phyloP scores from a whole-genome alignment of 2,113 vertebrate species.

The Mustela nigripes region DNA sequence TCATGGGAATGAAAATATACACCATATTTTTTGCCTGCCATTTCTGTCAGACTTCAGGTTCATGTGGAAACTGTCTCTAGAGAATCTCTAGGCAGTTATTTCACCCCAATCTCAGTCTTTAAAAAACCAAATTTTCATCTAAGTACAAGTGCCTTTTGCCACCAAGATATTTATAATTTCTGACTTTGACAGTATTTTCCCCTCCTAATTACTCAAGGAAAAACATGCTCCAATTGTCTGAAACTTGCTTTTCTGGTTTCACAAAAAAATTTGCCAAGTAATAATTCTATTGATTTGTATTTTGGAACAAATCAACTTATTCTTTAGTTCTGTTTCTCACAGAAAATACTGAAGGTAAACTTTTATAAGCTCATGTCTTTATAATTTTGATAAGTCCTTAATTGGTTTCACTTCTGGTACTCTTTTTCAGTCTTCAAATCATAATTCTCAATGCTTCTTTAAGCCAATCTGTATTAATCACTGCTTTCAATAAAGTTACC shows the following conservation, averaged over 20 bases:
- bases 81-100: not conserved
- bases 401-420: not conserved
- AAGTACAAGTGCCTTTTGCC: not conserved
- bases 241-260: not conserved
- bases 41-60: not conserved
- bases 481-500: not conserved
- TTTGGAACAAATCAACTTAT: not conserved
- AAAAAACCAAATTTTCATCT: not conserved
- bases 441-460: not conserved
- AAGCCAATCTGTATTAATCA: not conserved
- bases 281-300: not conserved
- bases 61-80: not conserved
- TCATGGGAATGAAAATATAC: not conserved
- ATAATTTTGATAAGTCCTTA: not conserved
- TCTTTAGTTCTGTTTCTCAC: not conserved
- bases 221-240: not conserved
- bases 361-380: not conserved
- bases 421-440: not conserved
- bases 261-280: not conserved
- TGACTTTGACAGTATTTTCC: not conserved
- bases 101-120: not conserved
- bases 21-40: not conserved
- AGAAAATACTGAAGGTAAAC: not conserved
- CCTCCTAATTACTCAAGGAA: not conserved
- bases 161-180: not conserved